Percentiles rank a stretch among this genome's conserved stretches.
These are phyloP conservation scores for Anodontia alba DNA, from an alignment of 2,888 invertebrate species.

Conservation along the genomic window DNA sequence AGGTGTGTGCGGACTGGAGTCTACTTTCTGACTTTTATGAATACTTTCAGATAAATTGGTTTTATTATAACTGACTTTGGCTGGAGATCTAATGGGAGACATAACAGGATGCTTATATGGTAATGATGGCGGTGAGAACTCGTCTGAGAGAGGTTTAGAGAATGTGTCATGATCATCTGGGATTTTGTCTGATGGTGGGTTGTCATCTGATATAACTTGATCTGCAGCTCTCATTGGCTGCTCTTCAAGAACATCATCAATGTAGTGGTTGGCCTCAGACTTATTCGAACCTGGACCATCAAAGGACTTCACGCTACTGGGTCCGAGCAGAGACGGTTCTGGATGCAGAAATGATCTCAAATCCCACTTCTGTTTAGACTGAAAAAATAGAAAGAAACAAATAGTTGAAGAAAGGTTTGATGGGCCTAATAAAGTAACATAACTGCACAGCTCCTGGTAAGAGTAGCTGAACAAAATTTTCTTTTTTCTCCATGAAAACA, in stretches of 20 bases:
- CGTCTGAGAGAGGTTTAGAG: conserved; percentile 57
- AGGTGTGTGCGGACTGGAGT: background rate
- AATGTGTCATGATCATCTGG: conserved; percentile 42
- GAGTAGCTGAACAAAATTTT: background rate
- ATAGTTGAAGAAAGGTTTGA: background rate
- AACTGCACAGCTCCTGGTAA: background rate
- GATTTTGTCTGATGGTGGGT: conserved; percentile 35
- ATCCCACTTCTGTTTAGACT: conserved; percentile 53
- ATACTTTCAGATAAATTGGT: conserved; percentile 37
- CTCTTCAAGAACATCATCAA: conserved; percentile 45
- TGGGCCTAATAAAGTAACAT: background rate
- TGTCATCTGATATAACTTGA: conserved; percentile 49
- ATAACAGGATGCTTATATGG: conserved; percentile 42
- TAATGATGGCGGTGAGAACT: conserved; percentile 56
- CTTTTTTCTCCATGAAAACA: too few species aligned
- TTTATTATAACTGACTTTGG: conserved; percentile 25
- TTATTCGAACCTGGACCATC: conserved; percentile 55
- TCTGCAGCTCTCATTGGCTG: conserved; percentile 47
- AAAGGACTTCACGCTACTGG: conserved; percentile 39
- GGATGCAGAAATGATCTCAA: conserved; percentile 37
- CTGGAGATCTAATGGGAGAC: conserved; percentile 55
- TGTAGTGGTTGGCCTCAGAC: conserved; percentile 50
- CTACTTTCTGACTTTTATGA: conserved; percentile 17
- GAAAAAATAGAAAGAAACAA: conserved; percentile 5
- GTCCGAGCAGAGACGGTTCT: background rate